Evolutionary conservation across 2,113 vertebrate species (phyloP), one percentile per base, ranked within the genome.

Genomic region (Atrichornis clamosus): DNA sequence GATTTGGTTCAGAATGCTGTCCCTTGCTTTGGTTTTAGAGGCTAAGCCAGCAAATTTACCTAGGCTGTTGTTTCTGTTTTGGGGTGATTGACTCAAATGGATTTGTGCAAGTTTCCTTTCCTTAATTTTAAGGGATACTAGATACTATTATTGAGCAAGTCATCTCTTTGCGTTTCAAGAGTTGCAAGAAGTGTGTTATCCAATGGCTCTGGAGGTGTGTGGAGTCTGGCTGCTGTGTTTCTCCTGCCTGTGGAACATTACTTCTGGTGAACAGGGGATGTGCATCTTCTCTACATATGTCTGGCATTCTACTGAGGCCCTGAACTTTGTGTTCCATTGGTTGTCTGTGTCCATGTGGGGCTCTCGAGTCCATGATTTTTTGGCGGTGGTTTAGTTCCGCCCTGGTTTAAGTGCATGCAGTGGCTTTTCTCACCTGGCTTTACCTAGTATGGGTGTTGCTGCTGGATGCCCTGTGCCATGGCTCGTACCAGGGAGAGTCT

Each of bases 311-410:
- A 0, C 32, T 24, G 63, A 58, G 55, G 35, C 50, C 17, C 26
- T 30, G 17, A 46, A 15, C 30, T 59, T 62, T 8, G 10, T 39
- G 26, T 21, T 64, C 33, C 13, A 5, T 30, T 39, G 47, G 21
- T 46, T 50, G 24, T 84, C 37, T 15, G 2, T 12, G 19, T 26
- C 52, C 33, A 1, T 0, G 8, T 19, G 20, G 14, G 30, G 21
- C 37, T 41, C 46, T 35, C 0, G 0, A 80, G 33, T 15, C 58
- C 0, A 0, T 7, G 15, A 2, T 14, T 32, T 33, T 67, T 17
- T 8, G n/a, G n/a, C 3, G 11, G 9, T 35, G 7, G 46, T 77
- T 77, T 39, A 22, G 35, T 27, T 49, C 65, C 22, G 27, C 47
- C 19, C 47, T 39, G 49, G 15, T 52, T 70, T 47, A n/a, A 47